Conservation (phyloP, 2,797 vertebrate species). For the Bovichtus variegatus region DNA sequence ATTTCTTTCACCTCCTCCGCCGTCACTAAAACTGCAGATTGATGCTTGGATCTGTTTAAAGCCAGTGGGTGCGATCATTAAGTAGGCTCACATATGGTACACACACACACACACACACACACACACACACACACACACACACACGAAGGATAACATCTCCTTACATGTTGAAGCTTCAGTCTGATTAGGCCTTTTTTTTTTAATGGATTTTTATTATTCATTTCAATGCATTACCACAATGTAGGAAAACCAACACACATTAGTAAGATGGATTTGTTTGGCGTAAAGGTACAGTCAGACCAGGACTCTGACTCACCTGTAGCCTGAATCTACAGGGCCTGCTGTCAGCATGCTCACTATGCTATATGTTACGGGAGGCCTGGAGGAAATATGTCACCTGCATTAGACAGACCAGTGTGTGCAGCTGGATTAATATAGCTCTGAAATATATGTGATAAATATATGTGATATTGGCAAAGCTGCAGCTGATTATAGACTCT, state of each 20-base stretch:
- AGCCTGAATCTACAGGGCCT: conserved; percentile 65
- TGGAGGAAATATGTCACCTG: conserved; percentile 2
- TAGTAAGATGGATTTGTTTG: conserved; percentile 4
- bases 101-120: too few species aligned
- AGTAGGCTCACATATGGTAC: conserved; percentile 23
- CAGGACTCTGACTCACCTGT: conserved; percentile 77
- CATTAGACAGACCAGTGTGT: conserved; percentile 8
- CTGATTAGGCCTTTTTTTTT: conserved; percentile 48
- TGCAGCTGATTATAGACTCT: not conserved
- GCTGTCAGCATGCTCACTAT: conserved; percentile 31
- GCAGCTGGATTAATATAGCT: conserved; percentile 4
- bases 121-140: too few species aligned
- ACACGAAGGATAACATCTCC: not conserved
- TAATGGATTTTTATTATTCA: conserved; percentile 44
- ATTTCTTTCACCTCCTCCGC: conserved; percentile 22
- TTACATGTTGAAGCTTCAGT: conserved; percentile 17
- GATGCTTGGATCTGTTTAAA: conserved; percentile 37
- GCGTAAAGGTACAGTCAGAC: conserved; percentile 2
- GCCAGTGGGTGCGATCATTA: conserved; percentile 17
- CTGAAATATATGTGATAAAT: conserved; percentile 12
- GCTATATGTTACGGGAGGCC: conserved; percentile 21
- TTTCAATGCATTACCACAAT: conserved; percentile 23
- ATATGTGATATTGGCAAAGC: conserved; percentile 12
- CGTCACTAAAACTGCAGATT: conserved; percentile 62
- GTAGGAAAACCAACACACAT: conserved; percentile 2